Conservation (phyloP, 1,140 invertebrate genomes). For the Lamellibrachia luymesi region DNA sequence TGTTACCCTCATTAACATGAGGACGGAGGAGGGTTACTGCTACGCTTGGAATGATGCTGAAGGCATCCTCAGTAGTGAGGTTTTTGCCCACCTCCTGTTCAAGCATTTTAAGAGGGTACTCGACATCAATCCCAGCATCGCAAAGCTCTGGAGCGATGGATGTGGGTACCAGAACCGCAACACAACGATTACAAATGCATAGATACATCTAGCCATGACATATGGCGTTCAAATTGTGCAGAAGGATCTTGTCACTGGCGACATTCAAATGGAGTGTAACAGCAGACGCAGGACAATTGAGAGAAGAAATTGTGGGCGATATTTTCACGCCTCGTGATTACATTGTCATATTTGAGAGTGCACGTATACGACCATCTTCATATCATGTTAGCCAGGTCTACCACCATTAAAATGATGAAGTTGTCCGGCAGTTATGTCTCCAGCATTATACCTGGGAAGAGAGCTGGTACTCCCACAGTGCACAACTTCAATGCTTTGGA, state of each 20-base stretch:
- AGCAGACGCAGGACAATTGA: conserved; percentile 49
- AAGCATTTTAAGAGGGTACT: no score
- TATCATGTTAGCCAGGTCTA: no score
- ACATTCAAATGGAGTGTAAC: no score
- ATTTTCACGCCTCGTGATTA: no score
- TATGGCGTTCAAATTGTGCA: conserved; percentile 42
- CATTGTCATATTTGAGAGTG: no score
- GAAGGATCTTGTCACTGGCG: no score
- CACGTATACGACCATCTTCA: no score
- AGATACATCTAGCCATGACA: conserved; percentile 38
- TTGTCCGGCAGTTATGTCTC: no score
- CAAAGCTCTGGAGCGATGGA: conserved; percentile 36
- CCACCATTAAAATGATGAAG: no score
- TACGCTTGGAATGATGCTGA: conserved; percentile 57
- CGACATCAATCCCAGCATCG: conserved; percentile 52
- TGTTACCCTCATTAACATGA: conserved; percentile 56
- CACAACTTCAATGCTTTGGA: no score
- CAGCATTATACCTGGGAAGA: no score
- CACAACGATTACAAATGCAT: conserved; percentile 44
- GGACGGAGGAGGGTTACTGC: conserved; percentile 40
- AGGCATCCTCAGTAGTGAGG: conserved; percentile 50
- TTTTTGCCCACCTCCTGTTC: conserved; percentile 53
- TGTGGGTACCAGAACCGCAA: conserved; percentile 53
- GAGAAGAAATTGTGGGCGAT: conserved; percentile 34
- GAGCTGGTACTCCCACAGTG: no score